phyloP scores from a whole-genome alignment of 1,140 invertebrate species.

The Calephelis nemesis region DNA sequence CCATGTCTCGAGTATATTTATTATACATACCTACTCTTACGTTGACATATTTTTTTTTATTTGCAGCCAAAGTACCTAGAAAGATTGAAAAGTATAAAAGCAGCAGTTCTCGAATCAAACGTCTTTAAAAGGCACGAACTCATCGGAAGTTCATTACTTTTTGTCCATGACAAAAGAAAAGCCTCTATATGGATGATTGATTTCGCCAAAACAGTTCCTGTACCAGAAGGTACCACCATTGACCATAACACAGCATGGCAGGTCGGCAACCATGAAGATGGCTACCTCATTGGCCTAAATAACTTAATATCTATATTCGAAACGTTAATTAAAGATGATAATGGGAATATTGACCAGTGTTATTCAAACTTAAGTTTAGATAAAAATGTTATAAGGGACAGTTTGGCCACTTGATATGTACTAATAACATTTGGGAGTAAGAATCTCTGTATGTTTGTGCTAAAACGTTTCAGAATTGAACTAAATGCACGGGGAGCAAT shows the following conservation, averaged over 20 bases:
- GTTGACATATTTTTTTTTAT: conserved; percentile 18
- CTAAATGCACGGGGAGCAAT: conserved; percentile 15
- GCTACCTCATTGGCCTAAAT: conserved; percentile 96
- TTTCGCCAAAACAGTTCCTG: conserved; percentile 95
- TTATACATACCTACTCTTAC: too few relatives aligned
- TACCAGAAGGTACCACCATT: conserved; percentile 88
- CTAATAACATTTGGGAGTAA: conserved; percentile 9
- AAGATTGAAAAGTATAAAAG: conserved; percentile 90
- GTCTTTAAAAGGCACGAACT: conserved; percentile 96
- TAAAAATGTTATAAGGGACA: conserved; percentile 62
- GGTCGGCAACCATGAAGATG: conserved; percentile 99
- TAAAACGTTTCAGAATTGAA: conserved; percentile 16
- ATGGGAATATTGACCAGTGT: conserved; percentile 60
- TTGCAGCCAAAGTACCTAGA: conserved; percentile 91
- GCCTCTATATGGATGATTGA: conserved; percentile 98
- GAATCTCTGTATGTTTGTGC: conserved; percentile 26
- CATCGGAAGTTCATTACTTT: conserved; percentile 97
- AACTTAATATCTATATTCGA: conserved; percentile 95
- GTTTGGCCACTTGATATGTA: conserved; percentile 62
- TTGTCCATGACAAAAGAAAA: conserved; percentile 94
- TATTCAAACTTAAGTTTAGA: conserved; percentile 59
- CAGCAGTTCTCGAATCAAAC: conserved; percentile 88
- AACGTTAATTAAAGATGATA: conserved; percentile 77
- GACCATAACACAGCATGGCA: conserved; percentile 92
- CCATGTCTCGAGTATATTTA: too few relatives aligned